Evolutionary conservation across 2,113 vertebrate genomes (phyloP), one percentile per base, ranked within the genome.

Genomic region (Chascanopsetta lugubris): DNA sequence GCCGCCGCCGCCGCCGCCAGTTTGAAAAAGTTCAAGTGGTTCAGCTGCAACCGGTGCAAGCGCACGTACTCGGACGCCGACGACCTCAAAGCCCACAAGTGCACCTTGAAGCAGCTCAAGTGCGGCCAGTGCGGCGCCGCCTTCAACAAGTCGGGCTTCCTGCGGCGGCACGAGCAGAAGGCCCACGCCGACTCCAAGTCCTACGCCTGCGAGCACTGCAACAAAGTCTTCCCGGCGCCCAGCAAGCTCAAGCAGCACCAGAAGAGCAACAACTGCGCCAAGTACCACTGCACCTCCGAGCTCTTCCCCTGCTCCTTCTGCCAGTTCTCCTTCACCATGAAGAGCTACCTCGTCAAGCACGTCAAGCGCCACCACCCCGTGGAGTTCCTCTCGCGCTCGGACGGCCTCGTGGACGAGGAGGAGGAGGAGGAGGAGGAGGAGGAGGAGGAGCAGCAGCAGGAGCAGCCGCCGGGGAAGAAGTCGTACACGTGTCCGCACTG

Each of bases 311-410:
- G 92, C 61, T 46, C 85, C 0, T 85, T 86, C 64, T 93, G 92
- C 53, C 84, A 89, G 25, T 93, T 93, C 69, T 93, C 92, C 69
- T 93, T 93, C 79, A 92, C 90, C 0, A 70, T 82, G 47, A 90
- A 90, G 82, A 92, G 78, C 64, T 93, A 91, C 77, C 86, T 93
- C 0, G 47, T 82, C 11, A 93, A 93, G 45, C 92, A 93, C 82
- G 43, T 92, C 25, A 89, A 90, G 64, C 84, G 92, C 32, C 91
- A 93, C 66, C 92, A 93, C 68, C 88, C 91, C 0, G 62, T 75
- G 6, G 85, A 90, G 83, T 90, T 77, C 9, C 15, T 85, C 24
- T 80, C 88, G 0, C 73, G 65, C 36, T 53, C 73, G 0, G 83
- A 85, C 12, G 5, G 53, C 29, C 53, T 66, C 0, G 15, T 6